Conservation (phyloP, 1,140 invertebrate genomes). For the Drosophila sturtevanti region DNA sequence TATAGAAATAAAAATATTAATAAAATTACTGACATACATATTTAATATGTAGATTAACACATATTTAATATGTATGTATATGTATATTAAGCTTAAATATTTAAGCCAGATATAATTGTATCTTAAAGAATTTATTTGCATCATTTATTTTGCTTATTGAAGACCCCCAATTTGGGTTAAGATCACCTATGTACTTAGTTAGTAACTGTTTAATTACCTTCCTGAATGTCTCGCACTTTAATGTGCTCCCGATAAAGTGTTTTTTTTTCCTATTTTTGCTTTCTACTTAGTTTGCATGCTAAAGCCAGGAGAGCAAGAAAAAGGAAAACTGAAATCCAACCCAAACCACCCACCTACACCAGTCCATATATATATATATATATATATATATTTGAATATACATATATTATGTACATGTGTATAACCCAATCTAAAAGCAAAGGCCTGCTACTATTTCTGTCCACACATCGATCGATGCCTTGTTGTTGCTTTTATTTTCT, state of each 20-base stretch:
- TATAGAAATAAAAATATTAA: too few species aligned
- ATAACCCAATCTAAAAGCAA: slow-evolving; percentile 14
- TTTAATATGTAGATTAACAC: too few species aligned
- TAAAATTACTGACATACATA: too few species aligned
- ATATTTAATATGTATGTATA: too few species aligned
- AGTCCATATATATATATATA: neutral
- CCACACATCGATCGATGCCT: slow-evolving; percentile 49
- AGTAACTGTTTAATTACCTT: neutral
- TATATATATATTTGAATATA: neutral
- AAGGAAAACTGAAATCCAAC: neutral
- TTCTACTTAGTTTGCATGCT: slow-evolving; percentile 1
- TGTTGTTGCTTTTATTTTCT: slow-evolving; percentile 33
- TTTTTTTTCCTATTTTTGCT: too few species aligned
- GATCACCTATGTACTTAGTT: neutral
- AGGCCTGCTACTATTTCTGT: slow-evolving; percentile 52
- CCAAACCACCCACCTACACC: slow-evolving; percentile 36
- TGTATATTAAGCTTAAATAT: too few species aligned
- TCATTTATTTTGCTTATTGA: too few species aligned
- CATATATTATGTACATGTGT: slow-evolving; percentile 2
- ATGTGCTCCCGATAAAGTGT: slow-evolving; percentile 2
- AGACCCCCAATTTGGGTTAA: neutral
- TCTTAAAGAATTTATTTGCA: too few species aligned
- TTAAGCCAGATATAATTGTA: too few species aligned
- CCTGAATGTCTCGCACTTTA: neutral
- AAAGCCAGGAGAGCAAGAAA: neutral